These are phyloP conservation scores for Neoitamus cyanurus DNA, from an alignment of 2,888 invertebrate genomes.

Conservation along the genomic window DNA sequence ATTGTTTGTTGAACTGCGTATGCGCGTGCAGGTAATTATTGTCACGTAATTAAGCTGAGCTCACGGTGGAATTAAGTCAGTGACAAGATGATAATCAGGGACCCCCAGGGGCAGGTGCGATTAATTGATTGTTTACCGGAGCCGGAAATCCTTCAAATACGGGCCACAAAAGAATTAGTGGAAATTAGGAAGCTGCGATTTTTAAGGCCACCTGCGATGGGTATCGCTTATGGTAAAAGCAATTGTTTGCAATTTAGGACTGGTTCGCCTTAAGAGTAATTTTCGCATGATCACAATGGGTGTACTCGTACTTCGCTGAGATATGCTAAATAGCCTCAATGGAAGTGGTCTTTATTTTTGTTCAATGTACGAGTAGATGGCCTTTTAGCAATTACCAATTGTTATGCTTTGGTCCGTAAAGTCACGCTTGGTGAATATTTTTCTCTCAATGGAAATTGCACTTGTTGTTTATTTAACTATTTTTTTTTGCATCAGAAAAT, in stretches of 20 bases:
- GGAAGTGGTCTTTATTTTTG: not conserved
- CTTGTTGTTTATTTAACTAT: too few relatives aligned
- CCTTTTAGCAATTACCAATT: not conserved
- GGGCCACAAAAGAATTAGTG: slow-evolving; percentile 1
- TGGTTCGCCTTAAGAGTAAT: not conserved
- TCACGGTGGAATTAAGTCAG: not conserved
- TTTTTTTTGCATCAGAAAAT: too few relatives aligned
- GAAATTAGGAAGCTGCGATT: slow-evolving; percentile 26
- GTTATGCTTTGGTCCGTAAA: not conserved
- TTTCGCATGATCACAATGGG: not conserved
- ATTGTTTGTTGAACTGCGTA: not conserved
- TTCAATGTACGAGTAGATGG: not conserved
- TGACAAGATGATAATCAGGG: not conserved
- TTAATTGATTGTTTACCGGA: not conserved
- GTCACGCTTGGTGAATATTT: too few relatives aligned
- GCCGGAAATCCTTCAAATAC: slow-evolving; percentile 26
- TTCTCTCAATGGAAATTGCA: not conserved
- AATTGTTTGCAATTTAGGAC: not conserved
- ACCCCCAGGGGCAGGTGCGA: not conserved
- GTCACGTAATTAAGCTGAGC: not conserved
- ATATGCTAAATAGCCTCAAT: not conserved
- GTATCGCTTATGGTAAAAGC: not conserved
- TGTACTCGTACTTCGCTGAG: not conserved
- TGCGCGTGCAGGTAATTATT: not conserved
- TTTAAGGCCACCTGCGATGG: not conserved